Evolutionary conservation across 2,888 invertebrate species (phyloP).

Genomic region (Trichogramma evanescens): DNA sequence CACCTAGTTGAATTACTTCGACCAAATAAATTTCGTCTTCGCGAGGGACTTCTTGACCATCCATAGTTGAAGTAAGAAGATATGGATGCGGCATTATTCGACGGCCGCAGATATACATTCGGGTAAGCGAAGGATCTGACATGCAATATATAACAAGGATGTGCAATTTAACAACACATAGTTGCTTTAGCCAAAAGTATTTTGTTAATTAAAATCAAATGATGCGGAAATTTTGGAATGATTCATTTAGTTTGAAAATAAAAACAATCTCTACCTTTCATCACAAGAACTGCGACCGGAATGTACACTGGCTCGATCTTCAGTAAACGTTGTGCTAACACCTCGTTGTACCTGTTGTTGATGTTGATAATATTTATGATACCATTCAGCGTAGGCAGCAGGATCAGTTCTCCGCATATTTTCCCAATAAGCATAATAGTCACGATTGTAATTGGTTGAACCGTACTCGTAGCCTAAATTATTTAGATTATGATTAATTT

Average conservation of each 20-base stretch:
- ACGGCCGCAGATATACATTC: conserved; percentile 38
- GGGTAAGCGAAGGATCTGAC: conserved; percentile 38
- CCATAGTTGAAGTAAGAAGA: conserved; percentile 38
- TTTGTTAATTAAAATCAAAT: conserved; percentile 7
- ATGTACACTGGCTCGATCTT: conserved; percentile 72
- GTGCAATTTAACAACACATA: conserved; percentile 1
- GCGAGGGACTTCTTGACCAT: conserved; percentile 33
- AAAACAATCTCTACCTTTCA: conserved; percentile 51
- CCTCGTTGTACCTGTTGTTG: conserved; percentile 34
- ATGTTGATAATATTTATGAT: conserved; percentile 60
- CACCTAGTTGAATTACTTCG: conserved; percentile 38
- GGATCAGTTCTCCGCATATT: conserved; percentile 72
- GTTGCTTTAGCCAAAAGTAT: neutral
- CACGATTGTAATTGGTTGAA: conserved; percentile 35
- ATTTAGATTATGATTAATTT: conserved; percentile 17
- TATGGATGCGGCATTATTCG: conserved; percentile 41
- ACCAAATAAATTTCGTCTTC: conserved; percentile 33
- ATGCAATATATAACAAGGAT: conserved; percentile 38
- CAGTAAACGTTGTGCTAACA: conserved; percentile 45
- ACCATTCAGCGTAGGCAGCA: conserved; percentile 71
- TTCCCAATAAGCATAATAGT: conserved; percentile 67
- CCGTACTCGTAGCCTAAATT: conserved; percentile 39
- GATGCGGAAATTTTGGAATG: neutral
- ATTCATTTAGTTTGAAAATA: neutral
- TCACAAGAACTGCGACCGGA: conserved; percentile 77